phyloP scores from a whole-genome alignment of 1,140 invertebrate genomes.

The Elymnias hypermnestra region DNA sequence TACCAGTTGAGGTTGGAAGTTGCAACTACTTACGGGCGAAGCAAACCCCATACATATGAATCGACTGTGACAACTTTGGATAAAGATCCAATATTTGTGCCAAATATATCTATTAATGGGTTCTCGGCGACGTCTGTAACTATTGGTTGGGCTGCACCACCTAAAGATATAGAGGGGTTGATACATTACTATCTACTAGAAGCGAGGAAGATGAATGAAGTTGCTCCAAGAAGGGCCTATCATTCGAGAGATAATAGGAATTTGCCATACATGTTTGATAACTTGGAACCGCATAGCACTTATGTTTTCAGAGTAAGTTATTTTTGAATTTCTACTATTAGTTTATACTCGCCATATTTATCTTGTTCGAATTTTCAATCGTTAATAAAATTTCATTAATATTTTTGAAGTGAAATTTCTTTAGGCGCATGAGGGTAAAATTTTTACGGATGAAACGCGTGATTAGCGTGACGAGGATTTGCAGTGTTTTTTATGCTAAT shows the following conservation, averaged over 20 bases:
- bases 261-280: slow-evolving; percentile 84
- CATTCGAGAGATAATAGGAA: slow-evolving; percentile 80
- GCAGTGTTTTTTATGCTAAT: too few species aligned
- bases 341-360: too few species aligned
- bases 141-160: slow-evolving; percentile 84
- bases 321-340: slow-evolving; percentile 7
- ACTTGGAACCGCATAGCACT: slow-evolving; percentile 84
- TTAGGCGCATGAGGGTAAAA: too few species aligned
- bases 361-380: too few species aligned
- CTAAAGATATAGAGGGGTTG: slow-evolving; percentile 80
- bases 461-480: too few species aligned
- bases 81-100: slow-evolving; percentile 86
- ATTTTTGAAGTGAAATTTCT: too few species aligned
- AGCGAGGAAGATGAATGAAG: slow-evolving; percentile 77
- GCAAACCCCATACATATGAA: slow-evolving; percentile 66
- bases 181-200: slow-evolving; percentile 87
- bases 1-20: slow-evolving; percentile 76
- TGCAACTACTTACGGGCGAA: slow-evolving; percentile 68
- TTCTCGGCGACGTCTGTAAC: slow-evolving; percentile 86
- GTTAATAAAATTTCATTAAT: too few species aligned
- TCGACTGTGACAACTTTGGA: slow-evolving; percentile 78
- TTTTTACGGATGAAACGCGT: too few species aligned
- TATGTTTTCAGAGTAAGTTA: slow-evolving; percentile 83
- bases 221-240: slow-evolving; percentile 77
- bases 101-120: slow-evolving; percentile 85